Base-by-base conservation (phyloP, 1,140 invertebrate species). In the Zaprionus ornatus region DNA sequence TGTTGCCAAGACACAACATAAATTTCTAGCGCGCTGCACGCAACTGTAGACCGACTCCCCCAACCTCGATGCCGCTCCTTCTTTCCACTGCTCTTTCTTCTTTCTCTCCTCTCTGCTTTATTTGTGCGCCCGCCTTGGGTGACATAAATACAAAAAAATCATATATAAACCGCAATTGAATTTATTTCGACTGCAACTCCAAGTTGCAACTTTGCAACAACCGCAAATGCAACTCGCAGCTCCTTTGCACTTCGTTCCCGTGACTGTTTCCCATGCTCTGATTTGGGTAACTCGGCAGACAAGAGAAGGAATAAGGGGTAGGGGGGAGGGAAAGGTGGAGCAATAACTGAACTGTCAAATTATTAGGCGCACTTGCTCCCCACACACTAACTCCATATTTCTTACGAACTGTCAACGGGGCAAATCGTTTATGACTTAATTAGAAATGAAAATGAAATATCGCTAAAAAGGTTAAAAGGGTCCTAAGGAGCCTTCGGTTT, bases 141-240 rank as follows among this genome's bases (percentile, higher is more conserved):
- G 85, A 90, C 85, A 82, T 82, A 77, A 81, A 81, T 85, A 77
- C 68, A 83, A 74, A 81, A 42, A 85, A 88, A 88, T 82, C 85
- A 82, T 88, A 85, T 88, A 90, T 88, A 90, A 85, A 90, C 82
- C 85, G 85, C 85, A 88, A 88, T 90, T 90, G 85, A 88, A 88
- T 88, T 85, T 85, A 79, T 83, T 84, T 84, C 84, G 74, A 80
- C 71, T 90, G 85, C 78, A 79, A 56, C 79, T 74, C 17, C 59
- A 72, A 66, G 55, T 40, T 15, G 73, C 66, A 54, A 66, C 61
- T 71, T 60, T 65, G 56, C 67, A 54, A 42, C 55, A 68, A 88
- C 83, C 83, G 74, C 81, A 88, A 88, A 73, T 61, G 71, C 67
- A 75, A 59, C 57, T 29, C 42, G 55, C 32, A 37, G 29, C 3